A percentile compares a stretch with the other conserved stretches of the same genome.
Conservation (phyloP, 2,113 vertebrate genomes). For the Syrrhaptes paradoxus region DNA sequence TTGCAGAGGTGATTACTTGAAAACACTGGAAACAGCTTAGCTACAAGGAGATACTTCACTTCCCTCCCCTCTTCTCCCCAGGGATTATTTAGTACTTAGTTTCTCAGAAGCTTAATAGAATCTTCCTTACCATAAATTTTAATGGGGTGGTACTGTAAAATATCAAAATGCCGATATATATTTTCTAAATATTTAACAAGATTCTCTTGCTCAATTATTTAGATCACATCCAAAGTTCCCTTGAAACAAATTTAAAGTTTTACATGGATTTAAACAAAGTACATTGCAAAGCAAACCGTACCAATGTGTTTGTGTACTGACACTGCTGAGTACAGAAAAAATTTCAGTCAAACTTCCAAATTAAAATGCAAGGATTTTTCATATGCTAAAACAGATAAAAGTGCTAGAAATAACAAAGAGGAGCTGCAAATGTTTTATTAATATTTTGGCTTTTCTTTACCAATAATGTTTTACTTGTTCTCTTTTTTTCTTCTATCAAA, state of each 20-base stretch:
- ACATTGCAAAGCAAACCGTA: background rate
- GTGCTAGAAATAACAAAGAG: background rate
- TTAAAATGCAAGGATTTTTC: conserved; percentile 36
- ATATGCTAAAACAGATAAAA: conserved; percentile 4
- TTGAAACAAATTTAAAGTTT: conserved; percentile 43
- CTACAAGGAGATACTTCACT: background rate
- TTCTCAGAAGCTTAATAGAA: conserved; percentile 37
- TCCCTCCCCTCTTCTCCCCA: background rate
- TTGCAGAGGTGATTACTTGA: background rate
- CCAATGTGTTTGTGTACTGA: background rate
- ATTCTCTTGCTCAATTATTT: conserved; percentile 62
- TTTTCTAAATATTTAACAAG: conserved; percentile 69
- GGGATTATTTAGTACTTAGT: conserved; percentile 15
- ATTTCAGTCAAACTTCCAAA: background rate
- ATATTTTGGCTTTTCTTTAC: background rate
- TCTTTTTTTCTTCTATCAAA: background rate
- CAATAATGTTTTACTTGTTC: background rate
- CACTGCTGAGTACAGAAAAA: background rate
- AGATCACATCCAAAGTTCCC: conserved; percentile 31
- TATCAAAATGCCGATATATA: conserved; percentile 38
- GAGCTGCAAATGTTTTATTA: conserved; percentile 27
- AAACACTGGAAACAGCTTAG: background rate
- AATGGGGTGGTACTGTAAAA: conserved; percentile 12
- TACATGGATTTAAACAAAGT: conserved; percentile 22
- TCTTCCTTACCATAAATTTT: conserved; percentile 53